Percentiles rank a stretch among this genome's conserved stretches.
Conservation (phyloP, 2,113 vertebrate genomes). For the Galbula dea region DNA sequence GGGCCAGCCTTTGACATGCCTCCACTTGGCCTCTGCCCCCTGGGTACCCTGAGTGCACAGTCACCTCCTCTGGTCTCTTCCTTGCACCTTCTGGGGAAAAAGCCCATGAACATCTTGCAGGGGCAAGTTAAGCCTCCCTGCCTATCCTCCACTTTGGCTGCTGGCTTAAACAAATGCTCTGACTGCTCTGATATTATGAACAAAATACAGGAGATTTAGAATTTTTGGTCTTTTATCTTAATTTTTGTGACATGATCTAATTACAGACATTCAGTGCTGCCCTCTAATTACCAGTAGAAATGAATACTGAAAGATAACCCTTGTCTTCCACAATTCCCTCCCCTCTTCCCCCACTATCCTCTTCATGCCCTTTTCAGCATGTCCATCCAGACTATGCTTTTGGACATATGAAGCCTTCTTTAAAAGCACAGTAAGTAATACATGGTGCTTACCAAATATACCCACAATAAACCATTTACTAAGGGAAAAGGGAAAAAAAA, state of each 20-base stretch:
- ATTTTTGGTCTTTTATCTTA: conserved; percentile 65
- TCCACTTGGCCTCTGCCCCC: not conserved
- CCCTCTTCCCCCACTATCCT: conserved; percentile 31
- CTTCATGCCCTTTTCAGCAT: conserved; percentile 11
- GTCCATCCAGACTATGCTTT: not conserved
- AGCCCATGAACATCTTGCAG: not conserved
- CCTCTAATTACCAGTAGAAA: conserved; percentile 67
- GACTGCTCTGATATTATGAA: not conserved
- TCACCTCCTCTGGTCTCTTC: not conserved
- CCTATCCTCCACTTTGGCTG: not conserved
- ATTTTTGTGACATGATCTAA: conserved; percentile 73
- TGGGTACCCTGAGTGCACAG: accelerated
- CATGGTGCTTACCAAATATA: not conserved
- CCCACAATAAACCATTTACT: not conserved
- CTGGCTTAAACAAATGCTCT: not conserved
- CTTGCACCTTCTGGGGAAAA: not conserved
- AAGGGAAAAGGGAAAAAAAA: not conserved
- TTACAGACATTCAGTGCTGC: conserved; percentile 56
- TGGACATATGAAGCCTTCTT: conserved; percentile 21
- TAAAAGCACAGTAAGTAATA: not conserved
- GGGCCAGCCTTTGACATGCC: not conserved
- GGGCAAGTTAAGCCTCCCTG: not conserved
- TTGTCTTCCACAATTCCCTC: conserved; percentile 53
- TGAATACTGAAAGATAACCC: conserved; percentile 72
- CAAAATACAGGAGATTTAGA: conserved; percentile 21